Percentiles rank a stretch among this genome's conserved stretches.
phyloP scores from a whole-genome alignment of 2,888 invertebrate species.

The Campoplex capitator region DNA sequence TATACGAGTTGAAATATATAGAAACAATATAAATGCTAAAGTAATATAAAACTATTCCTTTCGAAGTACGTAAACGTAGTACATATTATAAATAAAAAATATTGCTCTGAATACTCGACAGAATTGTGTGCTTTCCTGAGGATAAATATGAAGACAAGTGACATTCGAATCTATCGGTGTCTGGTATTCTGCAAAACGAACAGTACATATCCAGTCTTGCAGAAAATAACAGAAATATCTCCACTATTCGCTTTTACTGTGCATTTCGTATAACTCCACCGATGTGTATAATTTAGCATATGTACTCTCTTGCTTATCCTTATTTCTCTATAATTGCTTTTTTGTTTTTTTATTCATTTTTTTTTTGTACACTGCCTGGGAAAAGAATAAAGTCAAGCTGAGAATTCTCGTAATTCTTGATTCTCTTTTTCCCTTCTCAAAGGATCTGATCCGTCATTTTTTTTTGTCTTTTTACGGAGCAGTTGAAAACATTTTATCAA shows the following conservation, averaged over 20 bases:
- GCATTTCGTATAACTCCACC: neutral
- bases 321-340: conserved; percentile 5
- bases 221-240: conserved; percentile 36
- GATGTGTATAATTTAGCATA: conserved; percentile 6
- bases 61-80: neutral
- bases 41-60: neutral
- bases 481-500: neutral
- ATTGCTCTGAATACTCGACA: neutral
- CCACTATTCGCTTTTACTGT: conserved; percentile 5
- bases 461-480: neutral
- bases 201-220: conserved; percentile 2
- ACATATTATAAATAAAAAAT: conserved; percentile 18
- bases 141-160: conserved; percentile 7
- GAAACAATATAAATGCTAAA: neutral
- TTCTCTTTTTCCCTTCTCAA: neutral
- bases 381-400: neutral
- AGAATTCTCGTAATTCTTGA: neutral
- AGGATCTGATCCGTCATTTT: neutral
- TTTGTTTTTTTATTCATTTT: neutral
- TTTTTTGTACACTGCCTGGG: neutral
- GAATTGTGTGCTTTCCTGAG: neutral
- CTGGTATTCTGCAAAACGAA: conserved; percentile 22
- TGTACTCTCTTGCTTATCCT: neutral
- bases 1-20: neutral
- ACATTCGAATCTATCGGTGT: conserved; percentile 5